These are phyloP conservation scores for Myiothlypis chrysogaster DNA, from an alignment of 2,797 vertebrate genomes.

Conservation along the genomic window DNA sequence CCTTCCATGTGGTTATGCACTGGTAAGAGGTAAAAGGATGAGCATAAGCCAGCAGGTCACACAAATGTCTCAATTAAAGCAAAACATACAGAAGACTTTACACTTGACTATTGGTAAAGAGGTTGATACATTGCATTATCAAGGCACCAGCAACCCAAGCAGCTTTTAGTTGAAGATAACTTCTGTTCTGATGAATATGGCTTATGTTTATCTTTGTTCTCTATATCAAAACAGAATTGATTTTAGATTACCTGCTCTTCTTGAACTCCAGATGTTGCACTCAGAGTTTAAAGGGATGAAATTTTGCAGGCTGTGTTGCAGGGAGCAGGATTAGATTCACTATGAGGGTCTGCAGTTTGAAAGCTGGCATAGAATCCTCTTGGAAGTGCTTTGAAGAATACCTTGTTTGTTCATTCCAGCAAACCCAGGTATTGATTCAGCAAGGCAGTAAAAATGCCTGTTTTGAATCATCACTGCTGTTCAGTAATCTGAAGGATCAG, in stretches of 20 bases:
- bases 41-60: not conserved
- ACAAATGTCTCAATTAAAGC: not conserved
- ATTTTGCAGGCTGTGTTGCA: not conserved
- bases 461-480: not conserved
- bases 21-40: rapidly evolving
- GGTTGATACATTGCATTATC: not conserved
- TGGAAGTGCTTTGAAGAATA: not conserved
- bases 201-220: not conserved
- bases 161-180: not conserved
- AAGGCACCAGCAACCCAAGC: not conserved
- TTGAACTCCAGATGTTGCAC: not conserved
- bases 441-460: not conserved
- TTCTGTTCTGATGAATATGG: not conserved
- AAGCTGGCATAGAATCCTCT: not conserved
- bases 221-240: not conserved
- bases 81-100: not conserved
- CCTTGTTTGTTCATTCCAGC: not conserved
- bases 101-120: not conserved
- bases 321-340: not conserved
- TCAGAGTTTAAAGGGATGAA: not conserved
- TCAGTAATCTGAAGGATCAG: not conserved
- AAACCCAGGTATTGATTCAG: not conserved
- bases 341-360: not conserved
- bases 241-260: not conserved
- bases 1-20: not conserved